phyloP scores from a whole-genome alignment of 1,140 invertebrate species.

The Ostrea edulis region DNA sequence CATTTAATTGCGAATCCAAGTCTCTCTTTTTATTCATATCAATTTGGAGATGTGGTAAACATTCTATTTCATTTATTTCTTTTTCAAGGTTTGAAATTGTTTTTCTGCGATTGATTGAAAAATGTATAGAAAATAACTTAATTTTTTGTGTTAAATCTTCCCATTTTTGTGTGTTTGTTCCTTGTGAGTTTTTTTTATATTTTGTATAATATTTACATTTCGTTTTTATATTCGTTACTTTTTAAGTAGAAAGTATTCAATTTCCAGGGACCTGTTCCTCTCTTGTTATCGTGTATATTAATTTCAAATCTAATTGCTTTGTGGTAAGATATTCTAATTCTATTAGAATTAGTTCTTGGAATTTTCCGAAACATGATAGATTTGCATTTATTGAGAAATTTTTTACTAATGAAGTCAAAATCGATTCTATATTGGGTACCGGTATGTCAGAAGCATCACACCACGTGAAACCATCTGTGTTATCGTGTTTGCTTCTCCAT shows the following conservation, averaged over 20 bases:
- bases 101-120: neutral
- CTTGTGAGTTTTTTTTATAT: neutral
- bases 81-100: neutral
- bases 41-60: too few relatives aligned
- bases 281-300: neutral
- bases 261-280: conserved; percentile 8
- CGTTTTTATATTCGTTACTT: neutral
- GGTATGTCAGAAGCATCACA: too few relatives aligned
- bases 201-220: neutral
- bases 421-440: neutral
- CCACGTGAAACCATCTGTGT: too few relatives aligned
- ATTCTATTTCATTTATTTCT: neutral
- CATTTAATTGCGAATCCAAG: too few relatives aligned
- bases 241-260: neutral
- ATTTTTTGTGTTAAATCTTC: too few relatives aligned
- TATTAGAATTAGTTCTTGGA: neutral
- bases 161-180: too few relatives aligned
- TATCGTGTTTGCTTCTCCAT: neutral
- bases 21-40: too few relatives aligned
- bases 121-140: too few relatives aligned
- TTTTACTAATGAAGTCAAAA: neutral
- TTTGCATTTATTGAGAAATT: neutral
- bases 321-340: neutral
- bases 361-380: neutral
- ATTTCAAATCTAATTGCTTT: too few relatives aligned